A percentile compares a stretch with the other conserved stretches of the same genome.
phyloP scores from a whole-genome alignment of 2,113 vertebrate species.

The Pseudolaguvia tuberculata region DNA sequence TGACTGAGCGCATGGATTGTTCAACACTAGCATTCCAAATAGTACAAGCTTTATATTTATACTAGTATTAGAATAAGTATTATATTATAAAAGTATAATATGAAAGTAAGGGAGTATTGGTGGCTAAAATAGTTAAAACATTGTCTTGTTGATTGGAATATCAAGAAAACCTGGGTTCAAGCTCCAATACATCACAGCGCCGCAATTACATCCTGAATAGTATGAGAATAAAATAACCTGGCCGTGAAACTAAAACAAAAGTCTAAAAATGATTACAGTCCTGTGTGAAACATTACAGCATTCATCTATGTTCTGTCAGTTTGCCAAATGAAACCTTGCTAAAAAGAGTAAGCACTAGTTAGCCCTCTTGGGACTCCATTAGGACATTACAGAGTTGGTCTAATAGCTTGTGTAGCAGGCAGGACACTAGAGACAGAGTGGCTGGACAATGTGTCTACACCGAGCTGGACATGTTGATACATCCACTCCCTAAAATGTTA shows the following conservation, averaged over 20 bases:
- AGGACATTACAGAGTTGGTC: background rate
- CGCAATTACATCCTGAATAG: no score
- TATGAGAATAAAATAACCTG: no score
- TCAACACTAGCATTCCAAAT: background rate
- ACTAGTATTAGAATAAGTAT: no score
- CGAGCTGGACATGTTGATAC: background rate
- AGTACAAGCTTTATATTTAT: no score
- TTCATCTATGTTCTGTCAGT: background rate
- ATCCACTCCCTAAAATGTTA: background rate
- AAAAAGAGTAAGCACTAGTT: conserved; percentile 12
- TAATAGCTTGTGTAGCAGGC: conserved; percentile 12
- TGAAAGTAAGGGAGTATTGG: no score
- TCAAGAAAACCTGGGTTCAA: no score
- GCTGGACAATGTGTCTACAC: background rate
- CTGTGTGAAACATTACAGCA: background rate
- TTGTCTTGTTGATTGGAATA: no score
- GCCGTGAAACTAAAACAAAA: no score
- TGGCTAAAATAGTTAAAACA: no score
- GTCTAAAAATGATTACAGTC: background rate
- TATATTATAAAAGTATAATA: no score
- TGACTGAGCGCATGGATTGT: background rate
- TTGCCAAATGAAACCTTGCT: background rate
- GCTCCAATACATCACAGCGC: no score
- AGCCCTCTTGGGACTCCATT: background rate
- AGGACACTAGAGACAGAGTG: conserved; percentile 3